These are phyloP conservation scores for Philotrypesis tridentata DNA, from an alignment of 1,140 invertebrate species.

Conservation along the genomic window DNA sequence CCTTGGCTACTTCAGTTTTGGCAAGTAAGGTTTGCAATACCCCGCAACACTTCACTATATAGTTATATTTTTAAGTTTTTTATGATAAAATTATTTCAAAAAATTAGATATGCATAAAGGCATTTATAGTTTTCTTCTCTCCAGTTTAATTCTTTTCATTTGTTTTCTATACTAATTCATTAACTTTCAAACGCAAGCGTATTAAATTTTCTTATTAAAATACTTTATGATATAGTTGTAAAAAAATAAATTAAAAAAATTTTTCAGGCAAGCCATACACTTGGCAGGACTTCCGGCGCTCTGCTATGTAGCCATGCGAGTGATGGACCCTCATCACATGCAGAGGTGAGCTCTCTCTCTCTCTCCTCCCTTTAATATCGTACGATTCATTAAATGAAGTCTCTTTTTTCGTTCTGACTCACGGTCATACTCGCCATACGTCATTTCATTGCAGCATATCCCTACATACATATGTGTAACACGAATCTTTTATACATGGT, in stretches of 20 bases:
- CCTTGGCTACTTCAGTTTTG: constrained; percentile 91
- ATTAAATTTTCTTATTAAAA: too few species aligned
- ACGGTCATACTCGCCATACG: background rate
- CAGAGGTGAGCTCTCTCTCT: constrained; percentile 75
- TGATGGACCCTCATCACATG: constrained; percentile 77
- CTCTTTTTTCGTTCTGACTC: background rate
- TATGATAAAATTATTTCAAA: too few species aligned
- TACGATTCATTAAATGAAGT: background rate
- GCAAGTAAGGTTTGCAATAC: constrained; percentile 77
- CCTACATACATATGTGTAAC: background rate
- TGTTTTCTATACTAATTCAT: too few species aligned
- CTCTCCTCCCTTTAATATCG: background rate
- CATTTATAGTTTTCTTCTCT: too few species aligned
- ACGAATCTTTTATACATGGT: background rate
- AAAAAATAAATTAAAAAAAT: too few species aligned
- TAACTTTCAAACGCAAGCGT: too few species aligned
- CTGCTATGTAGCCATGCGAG: constrained; percentile 83
- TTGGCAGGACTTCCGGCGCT: constrained; percentile 82
- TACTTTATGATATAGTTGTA: too few species aligned
- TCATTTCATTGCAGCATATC: background rate
- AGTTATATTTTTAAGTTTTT: too few species aligned
- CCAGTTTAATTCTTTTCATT: too few species aligned
- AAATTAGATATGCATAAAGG: too few species aligned
- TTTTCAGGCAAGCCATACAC: constrained; percentile 85
- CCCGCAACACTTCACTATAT: too few species aligned